Percentiles rank a stretch among this genome's conserved stretches.
phyloP scores from a whole-genome alignment of 2,888 invertebrate genomes.

The Timema podura region DNA sequence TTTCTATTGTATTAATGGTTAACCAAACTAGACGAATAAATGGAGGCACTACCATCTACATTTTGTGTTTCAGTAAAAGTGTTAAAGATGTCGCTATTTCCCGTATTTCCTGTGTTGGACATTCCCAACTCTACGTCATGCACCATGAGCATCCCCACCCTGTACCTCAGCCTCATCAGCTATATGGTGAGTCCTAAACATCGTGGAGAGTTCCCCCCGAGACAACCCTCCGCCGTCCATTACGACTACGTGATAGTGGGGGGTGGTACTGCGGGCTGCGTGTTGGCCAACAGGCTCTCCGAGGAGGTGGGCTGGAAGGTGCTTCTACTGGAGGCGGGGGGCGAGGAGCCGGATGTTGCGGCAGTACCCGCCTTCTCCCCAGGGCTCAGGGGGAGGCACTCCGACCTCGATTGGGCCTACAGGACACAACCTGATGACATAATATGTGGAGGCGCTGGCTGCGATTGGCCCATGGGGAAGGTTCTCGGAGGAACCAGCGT shows the following conservation, averaged over 20 bases:
- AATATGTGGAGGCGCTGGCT: too few relatives aligned
- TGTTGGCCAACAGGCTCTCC: slow-evolving; percentile 18
- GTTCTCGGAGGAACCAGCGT: slow-evolving; percentile 87
- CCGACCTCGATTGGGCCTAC: slow-evolving; percentile 3
- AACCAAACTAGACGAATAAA: too few relatives aligned
- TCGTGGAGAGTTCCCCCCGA: background rate
- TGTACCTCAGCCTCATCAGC: background rate
- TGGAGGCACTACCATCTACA: too few relatives aligned
- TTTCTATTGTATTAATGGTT: too few relatives aligned
- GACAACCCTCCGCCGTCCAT: slow-evolving; percentile 8
- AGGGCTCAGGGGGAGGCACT: background rate
- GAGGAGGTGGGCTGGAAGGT: slow-evolving; percentile 19
- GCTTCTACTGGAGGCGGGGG: slow-evolving; percentile 1
- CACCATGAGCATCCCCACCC: background rate
- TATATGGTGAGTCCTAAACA: background rate
- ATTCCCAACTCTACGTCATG: background rate
- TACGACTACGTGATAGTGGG: slow-evolving; percentile 22
- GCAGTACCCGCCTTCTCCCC: slow-evolving; percentile 6
- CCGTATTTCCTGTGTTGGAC: too few relatives aligned
- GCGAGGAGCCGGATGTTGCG: slow-evolving; percentile 8
- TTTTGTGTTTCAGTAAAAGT: too few relatives aligned
- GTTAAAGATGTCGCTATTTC: too few relatives aligned
- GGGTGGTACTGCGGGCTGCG: slow-evolving; percentile 23
- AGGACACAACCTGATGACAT: background rate
- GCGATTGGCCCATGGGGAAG: slow-evolving; percentile 79